These are phyloP conservation scores for Epinotia ramella DNA, from an alignment of 2,888 invertebrate genomes.

Conservation along the genomic window DNA sequence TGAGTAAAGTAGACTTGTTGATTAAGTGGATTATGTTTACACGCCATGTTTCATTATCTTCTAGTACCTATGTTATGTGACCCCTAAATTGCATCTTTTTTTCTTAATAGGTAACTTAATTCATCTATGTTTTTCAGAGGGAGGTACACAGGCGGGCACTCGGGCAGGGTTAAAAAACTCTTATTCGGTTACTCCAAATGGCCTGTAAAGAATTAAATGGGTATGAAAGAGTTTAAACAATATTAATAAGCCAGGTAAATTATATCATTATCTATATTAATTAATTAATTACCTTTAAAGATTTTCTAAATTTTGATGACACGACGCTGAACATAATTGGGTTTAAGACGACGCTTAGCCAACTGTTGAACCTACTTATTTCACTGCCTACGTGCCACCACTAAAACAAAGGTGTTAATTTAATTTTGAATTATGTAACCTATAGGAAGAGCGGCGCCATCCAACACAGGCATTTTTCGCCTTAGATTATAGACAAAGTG, in stretches of 20 bases:
- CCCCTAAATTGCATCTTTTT: not conserved
- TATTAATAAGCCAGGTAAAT: too few relatives aligned
- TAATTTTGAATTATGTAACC: too few relatives aligned
- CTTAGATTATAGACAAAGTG: too few relatives aligned
- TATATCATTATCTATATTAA: conserved; percentile 9
- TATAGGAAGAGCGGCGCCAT: too few relatives aligned
- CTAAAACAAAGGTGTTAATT: not conserved
- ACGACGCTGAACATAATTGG: conserved; percentile 39
- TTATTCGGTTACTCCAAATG: conserved; percentile 9
- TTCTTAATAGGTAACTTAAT: not conserved
- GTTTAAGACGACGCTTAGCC: conserved; percentile 34
- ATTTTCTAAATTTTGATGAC: conserved; percentile 37
- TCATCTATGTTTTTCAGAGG: not conserved
- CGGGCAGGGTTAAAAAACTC: not conserved
- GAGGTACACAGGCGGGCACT: not conserved
- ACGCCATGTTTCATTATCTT: not conserved
- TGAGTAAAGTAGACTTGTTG: conserved; percentile 22
- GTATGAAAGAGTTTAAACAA: not conserved
- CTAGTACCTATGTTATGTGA: not conserved
- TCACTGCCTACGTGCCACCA: conserved; percentile 20
- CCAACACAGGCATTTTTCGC: too few relatives aligned
- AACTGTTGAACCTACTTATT: conserved; percentile 19
- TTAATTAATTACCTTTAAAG: conserved; percentile 45
- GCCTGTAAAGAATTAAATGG: conserved; percentile 4
- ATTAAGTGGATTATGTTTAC: conserved; percentile 22